A percentile compares a stretch with the other conserved stretches of the same genome.
These are phyloP conservation scores for Cathartes aura DNA, from an alignment of 2,113 vertebrate species.

Conservation along the genomic window DNA sequence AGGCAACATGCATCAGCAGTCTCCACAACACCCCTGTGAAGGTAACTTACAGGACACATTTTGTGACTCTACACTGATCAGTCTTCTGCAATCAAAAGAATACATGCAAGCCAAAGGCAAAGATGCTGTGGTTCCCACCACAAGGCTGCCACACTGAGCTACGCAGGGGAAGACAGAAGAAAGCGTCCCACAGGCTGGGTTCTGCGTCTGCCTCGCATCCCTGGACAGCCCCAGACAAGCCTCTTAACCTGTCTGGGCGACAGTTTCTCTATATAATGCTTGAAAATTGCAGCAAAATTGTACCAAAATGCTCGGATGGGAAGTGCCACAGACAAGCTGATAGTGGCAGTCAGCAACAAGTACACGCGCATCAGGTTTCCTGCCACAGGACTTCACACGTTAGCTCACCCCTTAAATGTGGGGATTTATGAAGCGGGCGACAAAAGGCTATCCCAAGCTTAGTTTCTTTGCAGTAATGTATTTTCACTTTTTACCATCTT, in stretches of 20 bases:
- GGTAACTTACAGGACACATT: neutral
- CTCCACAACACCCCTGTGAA: neutral
- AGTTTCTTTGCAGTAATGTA: neutral
- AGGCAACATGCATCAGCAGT: fast-evolving
- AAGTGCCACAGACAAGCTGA: neutral
- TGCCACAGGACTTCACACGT: neutral
- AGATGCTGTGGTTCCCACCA: neutral
- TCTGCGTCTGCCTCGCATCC: neutral
- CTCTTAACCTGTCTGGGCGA: neutral
- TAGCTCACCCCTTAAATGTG: neutral
- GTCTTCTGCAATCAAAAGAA: neutral
- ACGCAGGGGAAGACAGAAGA: neutral
- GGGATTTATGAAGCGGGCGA: neutral
- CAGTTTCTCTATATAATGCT: neutral
- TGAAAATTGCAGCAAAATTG: neutral
- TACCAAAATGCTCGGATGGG: neutral
- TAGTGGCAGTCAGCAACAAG: neutral
- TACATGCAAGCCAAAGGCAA: neutral
- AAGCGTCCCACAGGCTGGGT: neutral
- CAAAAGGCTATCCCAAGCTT: neutral
- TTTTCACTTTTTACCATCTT: neutral
- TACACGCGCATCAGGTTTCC: fast-evolving
- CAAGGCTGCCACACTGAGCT: neutral
- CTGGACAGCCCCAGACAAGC: neutral
- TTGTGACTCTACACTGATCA: neutral